These are phyloP conservation scores for Gyps fulvus DNA, from an alignment of 2,113 vertebrate species.

Conservation along the genomic window DNA sequence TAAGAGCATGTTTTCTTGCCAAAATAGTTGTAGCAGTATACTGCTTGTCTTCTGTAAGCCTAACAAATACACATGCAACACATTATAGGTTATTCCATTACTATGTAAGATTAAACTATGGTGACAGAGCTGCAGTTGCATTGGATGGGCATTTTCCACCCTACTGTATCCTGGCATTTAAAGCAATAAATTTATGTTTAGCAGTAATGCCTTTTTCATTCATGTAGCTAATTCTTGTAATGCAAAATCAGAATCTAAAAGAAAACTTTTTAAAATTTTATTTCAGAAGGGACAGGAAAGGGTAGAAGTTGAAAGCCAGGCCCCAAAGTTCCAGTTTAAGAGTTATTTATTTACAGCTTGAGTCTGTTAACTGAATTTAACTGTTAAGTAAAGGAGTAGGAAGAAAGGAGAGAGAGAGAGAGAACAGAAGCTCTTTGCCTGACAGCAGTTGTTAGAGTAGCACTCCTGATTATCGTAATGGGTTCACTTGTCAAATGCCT, in stretches of 20 bases:
- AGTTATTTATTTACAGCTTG: neutral
- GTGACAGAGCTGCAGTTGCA: neutral
- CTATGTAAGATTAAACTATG: neutral
- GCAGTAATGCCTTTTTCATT: neutral
- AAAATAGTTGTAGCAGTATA: neutral
- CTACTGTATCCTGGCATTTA: neutral
- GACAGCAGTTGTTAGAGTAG: constrained; percentile 21
- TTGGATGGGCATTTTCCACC: neutral
- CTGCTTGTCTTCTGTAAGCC: neutral
- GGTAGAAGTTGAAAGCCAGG: neutral
- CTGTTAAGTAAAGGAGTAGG: neutral
- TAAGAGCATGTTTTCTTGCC: neutral
- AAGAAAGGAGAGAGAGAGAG: neutral
- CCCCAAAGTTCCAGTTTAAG: neutral
- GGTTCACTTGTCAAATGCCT: constrained; percentile 37
- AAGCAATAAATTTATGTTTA: neutral
- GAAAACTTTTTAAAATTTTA: neutral
- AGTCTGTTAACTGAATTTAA: neutral
- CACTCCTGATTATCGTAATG: constrained; percentile 33
- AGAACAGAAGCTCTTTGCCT: constrained; percentile 28
- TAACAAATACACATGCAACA: neutral
- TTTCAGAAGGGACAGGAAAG: neutral
- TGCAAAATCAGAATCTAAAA: neutral
- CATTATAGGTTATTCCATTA: neutral
- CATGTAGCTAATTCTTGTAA: neutral